A percentile compares a stretch with the other conserved stretches of the same genome.
Conservation (phyloP, 2,888 invertebrate genomes). For the Epistrophella euchroma region DNA sequence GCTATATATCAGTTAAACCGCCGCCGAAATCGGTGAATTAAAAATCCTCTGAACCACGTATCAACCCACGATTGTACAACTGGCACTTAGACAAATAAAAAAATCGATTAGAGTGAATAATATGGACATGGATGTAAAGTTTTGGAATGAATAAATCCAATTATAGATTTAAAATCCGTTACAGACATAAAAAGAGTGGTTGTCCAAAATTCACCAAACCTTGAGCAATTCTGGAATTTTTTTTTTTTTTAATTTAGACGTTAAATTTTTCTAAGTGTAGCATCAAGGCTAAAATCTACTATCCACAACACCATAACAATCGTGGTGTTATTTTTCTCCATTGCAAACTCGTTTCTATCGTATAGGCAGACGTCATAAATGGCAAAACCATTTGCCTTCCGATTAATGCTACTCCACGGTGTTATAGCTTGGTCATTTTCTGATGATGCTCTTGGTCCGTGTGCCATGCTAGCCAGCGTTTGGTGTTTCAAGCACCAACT, state of each 20-base stretch:
- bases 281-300: constrained; percentile 9
- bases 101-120: too few relatives aligned
- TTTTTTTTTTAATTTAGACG: neutral
- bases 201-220: too few relatives aligned
- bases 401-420: constrained; percentile 30
- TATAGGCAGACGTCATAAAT: constrained; percentile 66
- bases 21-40: too few relatives aligned
- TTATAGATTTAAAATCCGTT: too few relatives aligned
- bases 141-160: too few relatives aligned
- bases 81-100: too few relatives aligned
- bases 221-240: neutral
- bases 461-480: neutral
- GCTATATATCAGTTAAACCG: too few relatives aligned
- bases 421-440: constrained; percentile 16
- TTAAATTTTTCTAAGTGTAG: neutral
- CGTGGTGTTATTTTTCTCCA: constrained; percentile 56
- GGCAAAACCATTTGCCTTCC: constrained; percentile 59
- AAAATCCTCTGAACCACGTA: too few relatives aligned
- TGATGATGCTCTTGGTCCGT: constrained; percentile 17
- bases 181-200: too few relatives aligned
- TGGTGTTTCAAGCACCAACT: constrained; percentile 15
- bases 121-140: too few relatives aligned
- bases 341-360: constrained; percentile 56
- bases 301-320: constrained; percentile 47
- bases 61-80: too few relatives aligned